Percentiles rank a stretch among this genome's conserved stretches.
phyloP scores from a whole-genome alignment of 2,797 vertebrate species.

The Limosa lapponica region DNA sequence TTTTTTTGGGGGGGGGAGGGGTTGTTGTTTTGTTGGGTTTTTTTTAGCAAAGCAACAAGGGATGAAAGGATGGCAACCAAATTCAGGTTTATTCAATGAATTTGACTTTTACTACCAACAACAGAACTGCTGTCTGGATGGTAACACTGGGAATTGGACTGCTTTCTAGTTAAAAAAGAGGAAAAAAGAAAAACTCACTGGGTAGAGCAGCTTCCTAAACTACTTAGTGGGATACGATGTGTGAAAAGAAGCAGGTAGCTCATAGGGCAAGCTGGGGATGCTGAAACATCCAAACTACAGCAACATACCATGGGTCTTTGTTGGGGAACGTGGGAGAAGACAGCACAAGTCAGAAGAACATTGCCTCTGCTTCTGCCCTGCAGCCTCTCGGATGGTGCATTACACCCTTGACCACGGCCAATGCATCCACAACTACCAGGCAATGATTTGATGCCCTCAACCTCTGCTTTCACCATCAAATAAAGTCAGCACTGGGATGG shows the following conservation, averaged over 20 bases:
- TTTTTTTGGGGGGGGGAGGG: too few species aligned
- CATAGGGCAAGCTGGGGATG: background rate
- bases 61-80: background rate
- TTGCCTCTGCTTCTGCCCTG: background rate
- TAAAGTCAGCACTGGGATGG: background rate
- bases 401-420: background rate
- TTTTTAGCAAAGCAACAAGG: background rate
- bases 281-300: background rate
- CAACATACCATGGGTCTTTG: background rate
- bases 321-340: background rate
- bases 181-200: background rate
- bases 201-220: background rate
- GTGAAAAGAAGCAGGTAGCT: background rate
- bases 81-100: background rate
- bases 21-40: background rate
- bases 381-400: background rate
- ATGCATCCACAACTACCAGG: background rate
- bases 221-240: background rate
- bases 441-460: background rate
- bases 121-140: background rate
- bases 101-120: background rate
- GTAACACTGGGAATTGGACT: background rate
- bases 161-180: background rate
- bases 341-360: accelerated
- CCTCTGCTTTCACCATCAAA: background rate